Evolutionary conservation across 2,113 vertebrate genomes (phyloP).

Genomic region (Hiodon alosoides): DNA sequence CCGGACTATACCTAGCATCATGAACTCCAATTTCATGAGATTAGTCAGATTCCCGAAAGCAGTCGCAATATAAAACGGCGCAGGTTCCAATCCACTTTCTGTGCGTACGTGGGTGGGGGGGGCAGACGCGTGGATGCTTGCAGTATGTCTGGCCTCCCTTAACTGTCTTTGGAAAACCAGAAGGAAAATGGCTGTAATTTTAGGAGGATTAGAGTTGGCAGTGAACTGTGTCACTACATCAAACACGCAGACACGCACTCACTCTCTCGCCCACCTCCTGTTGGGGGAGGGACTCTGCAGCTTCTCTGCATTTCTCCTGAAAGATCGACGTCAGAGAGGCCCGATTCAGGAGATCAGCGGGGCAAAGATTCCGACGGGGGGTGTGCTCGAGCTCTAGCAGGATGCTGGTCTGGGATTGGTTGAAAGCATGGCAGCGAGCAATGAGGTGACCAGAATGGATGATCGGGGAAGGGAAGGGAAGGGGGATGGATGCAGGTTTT

Average conservation of each 20-base stretch:
- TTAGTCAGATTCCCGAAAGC: not conserved
- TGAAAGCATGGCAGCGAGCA: conserved; percentile 61
- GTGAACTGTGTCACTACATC: too few relatives aligned
- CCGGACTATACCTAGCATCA: conserved; percentile 12
- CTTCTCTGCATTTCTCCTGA: conserved; percentile 10
- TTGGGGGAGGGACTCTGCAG: conserved; percentile 2
- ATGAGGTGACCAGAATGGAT: conserved; percentile 58
- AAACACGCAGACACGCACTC: not conserved
- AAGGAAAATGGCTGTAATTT: not conserved
- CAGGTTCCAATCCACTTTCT: not conserved
- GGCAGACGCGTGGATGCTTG: too few relatives aligned
- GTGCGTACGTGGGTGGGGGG: not conserved
- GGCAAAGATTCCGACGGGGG: not conserved
- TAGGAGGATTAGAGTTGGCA: not conserved
- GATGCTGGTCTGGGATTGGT: conserved; percentile 40
- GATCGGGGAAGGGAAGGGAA: conserved; percentile 43
- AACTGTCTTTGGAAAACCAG: not conserved
- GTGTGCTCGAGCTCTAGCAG: not conserved
- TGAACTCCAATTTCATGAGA: conserved; percentile 5
- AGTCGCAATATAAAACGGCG: not conserved
- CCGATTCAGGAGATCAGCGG: not conserved
- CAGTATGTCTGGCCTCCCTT: not conserved
- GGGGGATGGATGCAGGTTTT: conserved; percentile 49
- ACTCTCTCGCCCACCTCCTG: not conserved
- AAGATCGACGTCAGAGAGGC: conserved; percentile 13